Conservation (phyloP, 2,797 vertebrate genomes). For the Lindbergichthys nudifrons region DNA sequence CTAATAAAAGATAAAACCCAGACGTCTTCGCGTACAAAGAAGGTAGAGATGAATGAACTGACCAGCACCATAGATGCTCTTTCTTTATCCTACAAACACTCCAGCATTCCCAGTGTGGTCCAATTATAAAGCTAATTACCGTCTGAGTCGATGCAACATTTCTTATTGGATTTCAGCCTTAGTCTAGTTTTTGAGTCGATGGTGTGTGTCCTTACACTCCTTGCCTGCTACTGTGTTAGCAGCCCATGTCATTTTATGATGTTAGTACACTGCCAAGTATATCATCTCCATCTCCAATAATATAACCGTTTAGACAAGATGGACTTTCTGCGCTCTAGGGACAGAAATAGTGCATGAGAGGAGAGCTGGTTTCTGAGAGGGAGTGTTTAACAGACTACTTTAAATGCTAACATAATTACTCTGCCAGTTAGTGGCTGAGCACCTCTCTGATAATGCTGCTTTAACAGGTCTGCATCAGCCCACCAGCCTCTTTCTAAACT, state of each 20-base stretch:
- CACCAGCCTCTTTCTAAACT: slow-evolving; percentile 36
- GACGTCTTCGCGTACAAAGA: neutral
- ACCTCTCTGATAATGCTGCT: slow-evolving; percentile 36
- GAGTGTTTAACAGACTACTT: slow-evolving; percentile 33
- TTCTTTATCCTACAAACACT: slow-evolving; percentile 9
- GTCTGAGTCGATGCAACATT: slow-evolving; percentile 44
- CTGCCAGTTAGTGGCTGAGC: slow-evolving; percentile 25
- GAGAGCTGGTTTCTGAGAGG: slow-evolving; percentile 10
- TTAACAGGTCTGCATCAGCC: slow-evolving; percentile 34
- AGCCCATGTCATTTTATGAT: slow-evolving; percentile 27
- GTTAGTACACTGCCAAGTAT: slow-evolving; percentile 20
- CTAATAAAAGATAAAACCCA: neutral
- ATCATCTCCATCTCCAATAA: slow-evolving; percentile 21
- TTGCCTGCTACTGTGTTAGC: slow-evolving; percentile 15
- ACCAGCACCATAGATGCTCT: slow-evolving; percentile 12
- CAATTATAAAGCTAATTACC: slow-evolving; percentile 49
- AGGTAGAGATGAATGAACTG: neutral
- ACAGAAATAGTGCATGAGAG: slow-evolving; percentile 3
- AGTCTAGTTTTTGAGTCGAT: slow-evolving; percentile 36
- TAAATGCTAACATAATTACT: slow-evolving; percentile 30
- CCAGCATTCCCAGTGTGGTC: slow-evolving; percentile 22
- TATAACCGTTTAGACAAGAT: slow-evolving; percentile 22
- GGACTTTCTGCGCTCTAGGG: neutral
- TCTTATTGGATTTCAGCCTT: slow-evolving; percentile 59
- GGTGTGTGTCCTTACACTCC: slow-evolving; percentile 11